phyloP scores from a whole-genome alignment of 2,797 vertebrate species.

The Brachyrhaphis roseni region DNA sequence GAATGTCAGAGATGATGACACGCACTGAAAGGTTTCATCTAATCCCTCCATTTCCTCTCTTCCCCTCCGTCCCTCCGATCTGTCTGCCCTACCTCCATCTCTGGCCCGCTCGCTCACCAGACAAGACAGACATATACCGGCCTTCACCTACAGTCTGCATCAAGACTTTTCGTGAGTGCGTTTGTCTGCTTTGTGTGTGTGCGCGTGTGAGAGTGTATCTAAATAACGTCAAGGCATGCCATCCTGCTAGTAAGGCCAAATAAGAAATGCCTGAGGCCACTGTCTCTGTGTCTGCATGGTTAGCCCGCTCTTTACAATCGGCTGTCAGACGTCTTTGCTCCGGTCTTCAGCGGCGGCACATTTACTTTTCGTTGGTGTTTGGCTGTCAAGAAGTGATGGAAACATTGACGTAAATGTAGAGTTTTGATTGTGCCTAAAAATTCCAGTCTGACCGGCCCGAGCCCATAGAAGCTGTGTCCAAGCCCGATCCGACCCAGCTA shows the following conservation, averaged over 20 bases:
- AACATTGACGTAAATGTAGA: not conserved
- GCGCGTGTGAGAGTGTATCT: constrained; percentile 39
- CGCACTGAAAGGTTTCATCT: constrained; percentile 82
- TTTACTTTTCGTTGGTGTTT: constrained; percentile 27
- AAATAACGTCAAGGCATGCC: constrained; percentile 59
- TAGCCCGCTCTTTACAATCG: constrained; percentile 57
- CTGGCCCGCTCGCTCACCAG: constrained; percentile 62
- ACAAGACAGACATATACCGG: constrained; percentile 73
- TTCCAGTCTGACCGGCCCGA: too few relatives aligned
- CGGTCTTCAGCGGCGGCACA: constrained; percentile 35
- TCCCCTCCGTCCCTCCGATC: constrained; percentile 62
- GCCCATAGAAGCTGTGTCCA: too few relatives aligned
- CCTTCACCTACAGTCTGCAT: constrained; percentile 73
- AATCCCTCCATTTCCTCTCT: constrained; percentile 76
- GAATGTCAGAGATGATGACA: constrained; percentile 84
- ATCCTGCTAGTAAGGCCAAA: constrained; percentile 65
- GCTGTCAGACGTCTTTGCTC: constrained; percentile 61
- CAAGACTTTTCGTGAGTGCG: constrained; percentile 51
- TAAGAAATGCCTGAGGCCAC: constrained; percentile 66
- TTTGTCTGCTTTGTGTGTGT: constrained; percentile 20
- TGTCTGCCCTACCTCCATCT: constrained; percentile 60
- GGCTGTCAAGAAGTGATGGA: not conserved
- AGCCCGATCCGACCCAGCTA: too few relatives aligned
- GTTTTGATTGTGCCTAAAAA: too few relatives aligned
- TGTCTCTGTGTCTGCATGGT: constrained; percentile 60